Base-by-base conservation (phyloP, 2,113 vertebrate genomes). In the Brienomyrus longianalis region DNA sequence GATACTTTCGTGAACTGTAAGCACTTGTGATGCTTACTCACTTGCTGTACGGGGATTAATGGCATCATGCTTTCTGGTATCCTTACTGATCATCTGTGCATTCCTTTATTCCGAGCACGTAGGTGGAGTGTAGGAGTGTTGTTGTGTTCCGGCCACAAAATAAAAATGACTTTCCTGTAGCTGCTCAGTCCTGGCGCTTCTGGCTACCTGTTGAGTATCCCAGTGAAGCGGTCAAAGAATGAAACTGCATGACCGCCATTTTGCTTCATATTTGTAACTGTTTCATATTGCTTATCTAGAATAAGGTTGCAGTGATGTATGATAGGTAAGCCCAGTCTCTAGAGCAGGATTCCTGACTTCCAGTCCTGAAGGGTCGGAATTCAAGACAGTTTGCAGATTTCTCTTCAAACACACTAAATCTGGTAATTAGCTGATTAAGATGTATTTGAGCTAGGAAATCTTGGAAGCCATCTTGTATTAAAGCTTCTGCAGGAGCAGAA, bases 121-220 rank as follows among this genome's bases (percentile, higher is more conserved):
- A 31, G 83, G 62, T 27, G 62, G 84, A 39, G 59, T 70, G 59
- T 86, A 86, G 89, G 85, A 11, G 17, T 87, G 85, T 54, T 87
- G 31, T 89, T 86, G 92, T 91, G 91, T 88, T 85, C 10, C 7
- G 7, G 93, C 92, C 89, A 90, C 91, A 94, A 92, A 94, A 92
- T 91, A 93, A 39, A 93, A 92, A 92, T 92, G 92, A 93, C 93
- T 94, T 94, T 93, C 87, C 92, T 91, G 90, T 93, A 93, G 43
- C 21, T 92, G 92, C 93, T 52, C 23, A 51, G 27, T 13, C 0
- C 85, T 52, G 35, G 50, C 23, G 27, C 31, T 19, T 54, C 23
- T 31, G n/a, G 11, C 17, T 39, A 39, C 50, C 85, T 54, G 48
- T 54, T 35, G 51, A 21, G 51, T 35, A 91, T 94, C 91, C 92